Evolutionary conservation across 2,888 invertebrate genomes (phyloP).

Genomic region (Leptura quadrifasciata): DNA sequence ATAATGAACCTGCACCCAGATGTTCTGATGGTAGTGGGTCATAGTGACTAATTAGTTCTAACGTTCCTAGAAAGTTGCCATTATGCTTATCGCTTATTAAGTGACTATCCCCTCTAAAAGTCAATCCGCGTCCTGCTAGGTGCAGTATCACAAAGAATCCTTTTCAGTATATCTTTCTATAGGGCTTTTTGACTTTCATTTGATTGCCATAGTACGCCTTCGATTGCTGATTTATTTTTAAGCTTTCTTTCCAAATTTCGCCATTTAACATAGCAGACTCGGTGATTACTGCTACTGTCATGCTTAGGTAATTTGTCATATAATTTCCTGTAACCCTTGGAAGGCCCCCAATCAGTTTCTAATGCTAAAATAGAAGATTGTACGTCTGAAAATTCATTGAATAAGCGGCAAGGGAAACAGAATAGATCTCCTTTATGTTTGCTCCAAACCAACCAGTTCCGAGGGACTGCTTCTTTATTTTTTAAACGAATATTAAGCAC

Average conservation of each 20-base stretch:
- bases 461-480: not conserved
- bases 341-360: slow-evolving; percentile 4
- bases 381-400: not conserved
- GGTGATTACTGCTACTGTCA: not conserved
- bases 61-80: slow-evolving; percentile 8
- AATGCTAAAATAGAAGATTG: slow-evolving; percentile 3
- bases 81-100: not conserved
- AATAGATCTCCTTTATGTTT: not conserved
- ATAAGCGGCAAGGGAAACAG: not conserved
- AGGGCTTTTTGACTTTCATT: not conserved
- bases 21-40: not conserved
- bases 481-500: not conserved
- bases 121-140: not conserved
- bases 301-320: slow-evolving; percentile 1
- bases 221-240: slow-evolving; percentile 5
- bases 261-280: slow-evolving; percentile 4
- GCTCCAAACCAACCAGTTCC: slow-evolving; percentile 7
- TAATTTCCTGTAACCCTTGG: not conserved
- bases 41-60: not conserved
- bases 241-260: not conserved
- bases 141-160: not conserved
- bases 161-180: slow-evolving; percentile 1
- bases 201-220: not conserved
- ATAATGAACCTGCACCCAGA: slow-evolving; percentile 9
- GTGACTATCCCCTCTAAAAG: slow-evolving; percentile 5